These are phyloP conservation scores for Alosa sapidissima DNA, from an alignment of 2,797 vertebrate genomes.

Conservation along the genomic window DNA sequence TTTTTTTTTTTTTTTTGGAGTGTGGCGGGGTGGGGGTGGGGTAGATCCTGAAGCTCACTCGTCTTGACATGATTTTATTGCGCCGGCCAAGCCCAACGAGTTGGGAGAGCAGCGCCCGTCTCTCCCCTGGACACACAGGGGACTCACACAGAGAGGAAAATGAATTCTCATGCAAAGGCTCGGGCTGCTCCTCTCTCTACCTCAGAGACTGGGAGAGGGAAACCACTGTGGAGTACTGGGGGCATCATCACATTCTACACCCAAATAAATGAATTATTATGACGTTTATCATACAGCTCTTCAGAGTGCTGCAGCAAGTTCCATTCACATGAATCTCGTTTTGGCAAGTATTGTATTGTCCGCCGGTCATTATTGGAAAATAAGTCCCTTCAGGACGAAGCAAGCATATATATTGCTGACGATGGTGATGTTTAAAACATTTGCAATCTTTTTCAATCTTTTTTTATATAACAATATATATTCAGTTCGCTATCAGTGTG, in stretches of 20 bases:
- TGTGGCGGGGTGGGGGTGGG: background rate
- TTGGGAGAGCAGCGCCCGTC: background rate
- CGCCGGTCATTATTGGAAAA: no score
- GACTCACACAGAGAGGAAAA: background rate
- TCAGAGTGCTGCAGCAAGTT: no score
- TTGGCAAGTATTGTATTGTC: no score
- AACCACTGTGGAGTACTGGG: background rate
- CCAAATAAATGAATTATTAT: background rate
- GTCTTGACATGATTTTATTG: constrained; percentile 25
- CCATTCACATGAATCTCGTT: no score
- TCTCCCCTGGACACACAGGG: background rate
- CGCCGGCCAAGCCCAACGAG: background rate
- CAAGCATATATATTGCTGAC: background rate
- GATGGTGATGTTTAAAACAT: background rate
- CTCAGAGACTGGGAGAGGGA: background rate
- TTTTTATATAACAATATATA: background rate
- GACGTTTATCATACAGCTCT: background rate
- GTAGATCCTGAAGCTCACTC: background rate
- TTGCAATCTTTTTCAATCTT: background rate
- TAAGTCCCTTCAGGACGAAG: no score
- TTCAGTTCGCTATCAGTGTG: background rate
- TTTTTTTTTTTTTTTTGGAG: background rate
- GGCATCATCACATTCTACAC: background rate
- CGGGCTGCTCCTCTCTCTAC: background rate
- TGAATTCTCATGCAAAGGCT: constrained; percentile 6